Percentiles rank a stretch among this genome's conserved stretches.
Evolutionary conservation across 1,140 invertebrate genomes (phyloP).

Genomic region (Leptonema lineaticorne): DNA sequence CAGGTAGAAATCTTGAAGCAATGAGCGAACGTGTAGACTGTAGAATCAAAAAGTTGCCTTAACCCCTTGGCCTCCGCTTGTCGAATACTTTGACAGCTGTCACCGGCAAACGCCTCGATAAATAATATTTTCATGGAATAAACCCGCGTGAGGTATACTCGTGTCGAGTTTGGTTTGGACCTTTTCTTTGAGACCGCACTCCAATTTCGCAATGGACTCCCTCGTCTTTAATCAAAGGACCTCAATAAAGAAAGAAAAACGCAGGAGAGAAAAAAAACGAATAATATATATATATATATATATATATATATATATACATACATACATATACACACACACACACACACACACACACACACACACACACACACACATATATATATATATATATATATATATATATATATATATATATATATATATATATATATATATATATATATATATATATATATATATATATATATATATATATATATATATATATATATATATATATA

Average conservation of each 20-base stretch:
- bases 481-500: no score
- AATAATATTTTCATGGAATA: background rate
- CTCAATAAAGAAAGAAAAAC: background rate
- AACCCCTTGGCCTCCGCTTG: slow-evolving; percentile 5
- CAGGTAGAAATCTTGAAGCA: background rate
- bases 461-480: no score
- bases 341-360: no score
- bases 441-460: no score
- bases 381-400: no score
- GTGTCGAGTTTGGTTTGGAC: background rate
- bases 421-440: no score
- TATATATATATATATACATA: background rate
- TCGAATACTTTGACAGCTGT: slow-evolving; percentile 21
- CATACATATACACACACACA: background rate
- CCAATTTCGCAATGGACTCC: slow-evolving; percentile 1
- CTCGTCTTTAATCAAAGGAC: background rate
- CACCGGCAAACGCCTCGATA: slow-evolving; percentile 17
- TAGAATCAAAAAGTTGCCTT: slow-evolving; percentile 1
- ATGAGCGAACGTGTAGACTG: background rate
- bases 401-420: no score
- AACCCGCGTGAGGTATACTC: background rate
- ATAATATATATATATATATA: no score
- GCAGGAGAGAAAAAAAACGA: background rate
- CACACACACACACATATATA: no score
- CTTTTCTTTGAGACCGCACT: background rate